phyloP scores from a whole-genome alignment of 2,113 vertebrate species.

The Aspidoscelis tigris region DNA sequence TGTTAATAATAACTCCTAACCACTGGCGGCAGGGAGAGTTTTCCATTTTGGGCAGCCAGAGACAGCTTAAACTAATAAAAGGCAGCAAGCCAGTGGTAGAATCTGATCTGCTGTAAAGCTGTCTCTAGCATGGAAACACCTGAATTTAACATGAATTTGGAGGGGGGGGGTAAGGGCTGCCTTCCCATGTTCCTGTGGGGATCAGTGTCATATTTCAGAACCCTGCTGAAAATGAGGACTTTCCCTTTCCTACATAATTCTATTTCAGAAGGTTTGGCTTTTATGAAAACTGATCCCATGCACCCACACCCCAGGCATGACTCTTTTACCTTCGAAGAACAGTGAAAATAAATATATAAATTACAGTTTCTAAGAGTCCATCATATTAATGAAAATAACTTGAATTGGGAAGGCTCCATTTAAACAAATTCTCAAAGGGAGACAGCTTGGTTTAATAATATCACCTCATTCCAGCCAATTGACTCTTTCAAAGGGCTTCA shows the following conservation, averaged over 20 bases:
- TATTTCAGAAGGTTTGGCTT: slow-evolving; percentile 3
- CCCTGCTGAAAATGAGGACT: neutral
- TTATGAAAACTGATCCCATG: slow-evolving; percentile 12
- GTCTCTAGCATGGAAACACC: slow-evolving; percentile 46
- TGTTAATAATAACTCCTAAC: slow-evolving; percentile 51
- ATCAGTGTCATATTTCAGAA: slow-evolving; percentile 38
- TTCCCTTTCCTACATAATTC: slow-evolving; percentile 24
- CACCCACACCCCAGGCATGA: neutral
- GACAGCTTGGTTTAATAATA: slow-evolving; percentile 24
- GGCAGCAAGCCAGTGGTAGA: slow-evolving; percentile 42
- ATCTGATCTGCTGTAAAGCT: slow-evolving; percentile 57
- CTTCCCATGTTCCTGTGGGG: slow-evolving; percentile 34
- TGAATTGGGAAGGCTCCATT: neutral
- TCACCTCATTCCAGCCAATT: slow-evolving; percentile 20
- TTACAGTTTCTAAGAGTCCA: neutral
- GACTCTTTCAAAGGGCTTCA: slow-evolving; percentile 45
- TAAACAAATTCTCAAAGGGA: slow-evolving; percentile 17
- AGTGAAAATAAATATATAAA: neutral
- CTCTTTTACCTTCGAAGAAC: neutral
- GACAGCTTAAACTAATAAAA: slow-evolving; percentile 61
- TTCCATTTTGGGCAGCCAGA: slow-evolving; percentile 61
- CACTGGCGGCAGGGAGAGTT: slow-evolving; percentile 20
- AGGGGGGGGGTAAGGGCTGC: slow-evolving; percentile 11
- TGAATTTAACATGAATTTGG: slow-evolving; percentile 42
- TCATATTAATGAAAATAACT: neutral